Evolutionary conservation across 2,888 invertebrate genomes (phyloP).

Genomic region (Alentia gelatinosa): DNA sequence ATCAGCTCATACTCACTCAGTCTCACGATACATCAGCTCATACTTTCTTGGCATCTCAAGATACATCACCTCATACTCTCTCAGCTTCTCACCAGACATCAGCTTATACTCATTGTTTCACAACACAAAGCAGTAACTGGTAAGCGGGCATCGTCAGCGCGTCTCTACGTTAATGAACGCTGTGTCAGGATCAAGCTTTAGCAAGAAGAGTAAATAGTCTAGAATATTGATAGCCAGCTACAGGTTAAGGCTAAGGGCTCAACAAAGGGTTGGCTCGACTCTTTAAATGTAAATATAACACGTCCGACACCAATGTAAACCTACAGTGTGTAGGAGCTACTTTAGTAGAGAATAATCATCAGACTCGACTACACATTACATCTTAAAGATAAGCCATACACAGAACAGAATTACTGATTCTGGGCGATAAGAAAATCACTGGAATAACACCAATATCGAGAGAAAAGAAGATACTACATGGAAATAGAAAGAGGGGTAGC

Average conservation of each 20-base stretch:
- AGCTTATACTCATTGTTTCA: not conserved
- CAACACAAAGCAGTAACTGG: conserved; percentile 14
- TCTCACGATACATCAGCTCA: too few species aligned
- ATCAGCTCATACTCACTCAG: too few species aligned
- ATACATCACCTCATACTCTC: too few species aligned
- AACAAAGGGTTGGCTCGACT: not conserved
- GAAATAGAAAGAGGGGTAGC: too few species aligned
- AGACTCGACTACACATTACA: not conserved
- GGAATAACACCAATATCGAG: not conserved
- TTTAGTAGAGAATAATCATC: not conserved
- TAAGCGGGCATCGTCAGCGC: not conserved
- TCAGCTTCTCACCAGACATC: not conserved
- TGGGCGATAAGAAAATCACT: not conserved
- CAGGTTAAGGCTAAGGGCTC: conserved; percentile 15
- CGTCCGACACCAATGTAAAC: conserved; percentile 2
- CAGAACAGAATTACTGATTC: not conserved
- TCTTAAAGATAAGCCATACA: not conserved
- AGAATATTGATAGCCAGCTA: conserved; percentile 28
- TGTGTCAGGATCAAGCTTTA: conserved; percentile 20
- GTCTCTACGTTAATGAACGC: conserved; percentile 8
- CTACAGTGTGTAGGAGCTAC: not conserved
- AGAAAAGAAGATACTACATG: not conserved
- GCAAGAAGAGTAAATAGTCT: conserved; percentile 41
- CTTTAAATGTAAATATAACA: conserved; percentile 5
- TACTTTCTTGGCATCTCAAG: too few species aligned